A percentile compares a stretch with the other conserved stretches of the same genome.
Conservation (phyloP, 2,797 vertebrate species). For the Emydoidea blandingii region DNA sequence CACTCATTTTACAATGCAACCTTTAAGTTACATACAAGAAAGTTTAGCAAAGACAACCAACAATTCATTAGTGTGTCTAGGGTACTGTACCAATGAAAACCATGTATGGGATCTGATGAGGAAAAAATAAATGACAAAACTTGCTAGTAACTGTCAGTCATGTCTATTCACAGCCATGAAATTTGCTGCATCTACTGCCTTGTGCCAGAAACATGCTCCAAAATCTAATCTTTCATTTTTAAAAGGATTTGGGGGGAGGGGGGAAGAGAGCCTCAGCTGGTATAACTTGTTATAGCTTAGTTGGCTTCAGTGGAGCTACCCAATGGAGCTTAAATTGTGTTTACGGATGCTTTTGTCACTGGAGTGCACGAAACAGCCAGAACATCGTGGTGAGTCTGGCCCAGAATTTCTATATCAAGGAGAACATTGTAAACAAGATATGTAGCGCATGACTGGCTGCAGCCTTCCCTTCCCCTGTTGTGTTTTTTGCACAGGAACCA, state of each 20-base stretch:
- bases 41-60: neutral
- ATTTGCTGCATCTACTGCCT: neutral
- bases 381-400: neutral
- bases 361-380: neutral
- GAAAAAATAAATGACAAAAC: fast-evolving
- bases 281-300: neutral
- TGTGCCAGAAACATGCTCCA: neutral
- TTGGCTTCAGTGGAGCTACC: neutral
- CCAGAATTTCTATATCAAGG: neutral
- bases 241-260: neutral
- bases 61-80: neutral
- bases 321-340: neutral
- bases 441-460: neutral
- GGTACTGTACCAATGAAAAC: neutral
- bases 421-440: neutral
- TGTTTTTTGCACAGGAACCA: neutral
- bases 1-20: neutral
- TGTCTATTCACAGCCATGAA: neutral
- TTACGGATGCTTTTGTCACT: neutral
- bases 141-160: neutral
- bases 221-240: neutral
- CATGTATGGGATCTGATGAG: neutral
- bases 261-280: neutral
- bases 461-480: neutral
- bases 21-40: neutral